Conservation (phyloP, 2,888 invertebrate species). For the Chouioia cunea region DNA sequence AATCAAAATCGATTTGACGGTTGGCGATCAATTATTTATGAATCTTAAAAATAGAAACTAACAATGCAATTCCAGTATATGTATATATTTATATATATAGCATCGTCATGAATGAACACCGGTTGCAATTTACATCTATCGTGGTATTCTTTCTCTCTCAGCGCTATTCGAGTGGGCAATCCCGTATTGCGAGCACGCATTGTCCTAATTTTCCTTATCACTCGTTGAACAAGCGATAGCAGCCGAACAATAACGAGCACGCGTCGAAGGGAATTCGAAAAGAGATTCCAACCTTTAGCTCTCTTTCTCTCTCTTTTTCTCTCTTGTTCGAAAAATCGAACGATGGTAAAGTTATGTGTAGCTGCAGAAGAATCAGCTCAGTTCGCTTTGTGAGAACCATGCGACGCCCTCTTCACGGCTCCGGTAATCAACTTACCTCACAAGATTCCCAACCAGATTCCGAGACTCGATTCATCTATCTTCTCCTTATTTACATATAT, state of each 20-base stretch:
- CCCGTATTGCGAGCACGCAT: constrained; percentile 35
- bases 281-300: constrained; percentile 3
- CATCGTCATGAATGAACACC: background rate
- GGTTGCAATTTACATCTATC: constrained; percentile 6
- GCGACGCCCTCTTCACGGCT: constrained; percentile 29
- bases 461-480: constrained; percentile 22
- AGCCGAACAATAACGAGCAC: background rate
- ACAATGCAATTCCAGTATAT: background rate
- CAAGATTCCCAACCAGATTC: constrained; percentile 25
- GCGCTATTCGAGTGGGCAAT: background rate
- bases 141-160: background rate
- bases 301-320: too few relatives aligned
- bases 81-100: background rate
- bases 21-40: constrained; percentile 31
- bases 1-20: constrained; percentile 7
- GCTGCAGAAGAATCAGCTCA: background rate
- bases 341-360: background rate
- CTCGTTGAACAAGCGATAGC: background rate
- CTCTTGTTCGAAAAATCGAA: constrained; percentile 16
- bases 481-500: background rate
- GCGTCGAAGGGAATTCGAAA: constrained; percentile 19
- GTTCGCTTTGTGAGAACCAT: constrained; percentile 30
- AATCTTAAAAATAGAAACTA: constrained; percentile 2
- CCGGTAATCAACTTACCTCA: constrained; percentile 35
- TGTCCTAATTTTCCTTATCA: constrained; percentile 33